phyloP scores from a whole-genome alignment of 64 coral and sea anemone species.

The Acropora tenuis region DNA sequence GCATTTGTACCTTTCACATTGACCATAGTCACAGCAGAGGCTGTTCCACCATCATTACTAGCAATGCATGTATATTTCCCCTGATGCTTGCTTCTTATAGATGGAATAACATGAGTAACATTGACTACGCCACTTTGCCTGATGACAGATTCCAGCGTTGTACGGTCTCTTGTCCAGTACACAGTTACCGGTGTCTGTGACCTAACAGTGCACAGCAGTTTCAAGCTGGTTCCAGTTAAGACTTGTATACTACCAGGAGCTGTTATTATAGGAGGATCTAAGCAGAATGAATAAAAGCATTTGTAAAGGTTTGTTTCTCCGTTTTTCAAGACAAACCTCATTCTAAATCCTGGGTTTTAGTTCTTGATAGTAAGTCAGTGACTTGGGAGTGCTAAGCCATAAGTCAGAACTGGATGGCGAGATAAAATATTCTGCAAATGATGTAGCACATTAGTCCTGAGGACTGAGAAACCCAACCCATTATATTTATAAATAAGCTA shows the following conservation, averaged over 20 bases:
- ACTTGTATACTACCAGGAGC: conserved; percentile 44
- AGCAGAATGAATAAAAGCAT: background rate
- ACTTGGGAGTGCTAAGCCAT: too few relatives aligned
- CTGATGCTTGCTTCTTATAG: conserved; percentile 18
- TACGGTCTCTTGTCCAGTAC: conserved; percentile 69
- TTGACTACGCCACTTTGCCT: conserved; percentile 69
- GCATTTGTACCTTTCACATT: conserved; percentile 62
- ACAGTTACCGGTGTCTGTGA: conserved; percentile 54
- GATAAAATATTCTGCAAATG: too few relatives aligned
- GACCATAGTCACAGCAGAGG: conserved; percentile 48
- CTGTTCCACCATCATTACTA: conserved; percentile 78
- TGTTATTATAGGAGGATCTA: conserved; percentile 72
- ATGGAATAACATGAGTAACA: conserved; percentile 65
- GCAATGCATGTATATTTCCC: conserved; percentile 80
- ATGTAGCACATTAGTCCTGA: too few relatives aligned
- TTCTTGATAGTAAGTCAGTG: too few relatives aligned
- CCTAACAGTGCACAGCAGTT: conserved; percentile 51
- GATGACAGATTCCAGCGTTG: conserved; percentile 59
- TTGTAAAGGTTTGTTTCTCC: too few relatives aligned
- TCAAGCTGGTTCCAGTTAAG: conserved; percentile 16
- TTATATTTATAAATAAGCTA: too few relatives aligned
- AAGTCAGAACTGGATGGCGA: too few relatives aligned
- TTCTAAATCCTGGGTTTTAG: too few relatives aligned
- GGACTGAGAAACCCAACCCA: too few relatives aligned
- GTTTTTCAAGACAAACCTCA: too few relatives aligned